Evolutionary conservation across 2,888 invertebrate species (phyloP), one percentile per base, ranked within the genome.

Genomic region (Furcula furcula): DNA sequence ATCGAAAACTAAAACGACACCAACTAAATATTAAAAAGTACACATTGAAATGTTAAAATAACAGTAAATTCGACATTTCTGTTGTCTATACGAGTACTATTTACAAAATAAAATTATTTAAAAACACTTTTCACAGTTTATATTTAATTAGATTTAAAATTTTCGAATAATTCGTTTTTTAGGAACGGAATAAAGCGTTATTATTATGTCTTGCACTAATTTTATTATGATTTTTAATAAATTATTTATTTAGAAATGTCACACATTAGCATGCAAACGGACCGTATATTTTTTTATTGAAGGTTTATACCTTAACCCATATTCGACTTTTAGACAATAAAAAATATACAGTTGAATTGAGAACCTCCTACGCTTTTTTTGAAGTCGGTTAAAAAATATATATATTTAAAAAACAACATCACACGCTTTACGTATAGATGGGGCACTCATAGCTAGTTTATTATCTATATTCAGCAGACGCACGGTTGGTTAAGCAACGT

Each of bases 51-150:
- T 33, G 40, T 54, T 61, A 41, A 57, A 66, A 74, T 9, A 65
- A 63, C 59, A 66, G 69, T 69, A 76, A 76, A 76, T 76, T 76
- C 73, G 59, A 65, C 33, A 46, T 40, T 3, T 14, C 26, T 14
- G 7, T 14, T 56, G 49, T 55, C 46, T 45, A 44, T 60, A 59
- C 48, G 54, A 55, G 29, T 42, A 46, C 46, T 57, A 58, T 55
- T 61, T 66, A 69, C 52, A 66, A 62, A 59, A 54, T 12, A 3
- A 21, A 2, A 14, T 14, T 26, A 6, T 6, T 3, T 26, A 26
- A 14, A 5, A 6, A 21, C 4, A 21, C 3, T 21, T 9, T 21
- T 13, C 26, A 26, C 9, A 26, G 14, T 26, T 13, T n/a, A 10
- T 11, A 42, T 25, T 30, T 36, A 39, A 34, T 39, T 48, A 43